Evolutionary conservation across 2,888 invertebrate genomes (phyloP).

Genomic region (Melieria omissa): DNA sequence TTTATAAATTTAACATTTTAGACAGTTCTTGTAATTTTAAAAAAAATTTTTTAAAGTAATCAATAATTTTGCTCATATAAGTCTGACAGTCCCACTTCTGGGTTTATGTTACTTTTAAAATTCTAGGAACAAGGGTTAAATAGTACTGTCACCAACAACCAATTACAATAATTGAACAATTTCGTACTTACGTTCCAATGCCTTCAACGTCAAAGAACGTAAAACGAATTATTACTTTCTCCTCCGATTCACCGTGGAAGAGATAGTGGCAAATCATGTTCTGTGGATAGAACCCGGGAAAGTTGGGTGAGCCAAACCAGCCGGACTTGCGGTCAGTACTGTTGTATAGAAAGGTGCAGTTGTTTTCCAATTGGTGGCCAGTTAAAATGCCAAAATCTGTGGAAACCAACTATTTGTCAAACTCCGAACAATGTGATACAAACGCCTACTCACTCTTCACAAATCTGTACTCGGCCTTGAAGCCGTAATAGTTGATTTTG

Average conservation of each 20-base stretch:
- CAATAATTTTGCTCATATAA: no score
- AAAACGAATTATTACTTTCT: constrained; percentile 86
- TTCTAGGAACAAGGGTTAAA: no score
- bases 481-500: constrained; percentile 80
- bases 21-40: no score
- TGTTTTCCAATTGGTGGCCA: constrained; percentile 80
- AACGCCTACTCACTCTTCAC: constrained; percentile 81
- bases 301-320: constrained; percentile 85
- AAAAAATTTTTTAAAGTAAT: no score
- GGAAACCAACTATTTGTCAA: constrained; percentile 44
- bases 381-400: constrained; percentile 89
- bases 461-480: constrained; percentile 89
- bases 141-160: no score
- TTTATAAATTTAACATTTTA: no score
- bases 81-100: no score
- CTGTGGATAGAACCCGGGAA: constrained; percentile 89
- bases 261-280: constrained; percentile 92
- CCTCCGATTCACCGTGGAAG: constrained; percentile 82
- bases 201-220: constrained; percentile 95
- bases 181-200: constrained; percentile 83
- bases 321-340: constrained; percentile 84
- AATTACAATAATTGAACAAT: constrained; percentile 17
- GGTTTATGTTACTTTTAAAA: no score
- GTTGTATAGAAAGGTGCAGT: constrained; percentile 90
- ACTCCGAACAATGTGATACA: background rate